Conservation (phyloP, 2,797 vertebrate genomes). For the Esox lucius region DNA sequence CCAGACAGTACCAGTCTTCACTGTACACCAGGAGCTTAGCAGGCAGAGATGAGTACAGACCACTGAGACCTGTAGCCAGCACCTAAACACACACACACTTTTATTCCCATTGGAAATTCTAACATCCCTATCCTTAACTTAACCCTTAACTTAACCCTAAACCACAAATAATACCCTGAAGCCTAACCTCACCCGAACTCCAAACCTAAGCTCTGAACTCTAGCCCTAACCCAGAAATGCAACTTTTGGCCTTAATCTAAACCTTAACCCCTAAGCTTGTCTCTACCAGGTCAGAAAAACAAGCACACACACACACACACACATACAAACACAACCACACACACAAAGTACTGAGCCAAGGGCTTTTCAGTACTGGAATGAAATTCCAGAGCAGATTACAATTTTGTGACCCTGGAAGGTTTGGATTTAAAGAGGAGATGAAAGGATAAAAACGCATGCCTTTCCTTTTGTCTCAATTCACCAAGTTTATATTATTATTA, state of each 20-base stretch:
- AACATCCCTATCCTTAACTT: no score
- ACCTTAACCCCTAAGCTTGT: no score
- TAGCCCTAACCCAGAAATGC: no score
- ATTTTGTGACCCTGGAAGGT: neutral
- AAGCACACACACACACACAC: neutral
- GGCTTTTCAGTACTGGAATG: constrained; percentile 13
- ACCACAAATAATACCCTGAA: no score
- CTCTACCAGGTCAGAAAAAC: neutral
- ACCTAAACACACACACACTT: constrained; percentile 72
- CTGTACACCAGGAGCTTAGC: constrained; percentile 87
- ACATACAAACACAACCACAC: constrained; percentile 11
- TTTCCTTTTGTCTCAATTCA: no score
- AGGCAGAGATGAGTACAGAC: constrained; percentile 92
- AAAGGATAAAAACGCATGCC: neutral
- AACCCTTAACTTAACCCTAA: no score
- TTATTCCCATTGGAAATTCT: neutral
- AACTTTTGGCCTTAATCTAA: no score
- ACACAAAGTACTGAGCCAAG: neutral
- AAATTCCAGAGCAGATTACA: constrained; percentile 38
- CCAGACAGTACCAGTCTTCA: constrained; percentile 89
- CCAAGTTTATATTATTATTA: no score
- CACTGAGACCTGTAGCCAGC: constrained; percentile 93
- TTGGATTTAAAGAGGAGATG: neutral
- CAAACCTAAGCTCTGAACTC: no score
- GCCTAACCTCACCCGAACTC: no score